phyloP scores from a whole-genome alignment of 1,140 invertebrate species.

The Batillaria attramentaria region DNA sequence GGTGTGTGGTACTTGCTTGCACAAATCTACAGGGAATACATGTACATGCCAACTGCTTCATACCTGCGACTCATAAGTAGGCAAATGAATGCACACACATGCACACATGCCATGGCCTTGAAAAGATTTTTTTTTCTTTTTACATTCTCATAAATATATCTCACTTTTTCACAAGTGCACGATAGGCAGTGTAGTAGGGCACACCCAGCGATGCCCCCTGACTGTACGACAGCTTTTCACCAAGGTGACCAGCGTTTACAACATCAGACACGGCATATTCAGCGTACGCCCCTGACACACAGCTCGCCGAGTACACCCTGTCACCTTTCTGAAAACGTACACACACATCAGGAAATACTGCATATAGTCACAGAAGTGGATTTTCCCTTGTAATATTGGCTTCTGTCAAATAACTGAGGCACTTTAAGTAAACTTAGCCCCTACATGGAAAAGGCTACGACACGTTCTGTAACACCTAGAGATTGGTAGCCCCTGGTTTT shows the following conservation, averaged over 20 bases:
- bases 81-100: too few relatives aligned
- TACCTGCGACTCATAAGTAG: too few relatives aligned
- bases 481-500: too few relatives aligned
- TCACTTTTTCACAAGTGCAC: constrained; percentile 74
- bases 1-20: too few relatives aligned
- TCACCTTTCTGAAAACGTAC: constrained; percentile 73
- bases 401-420: too few relatives aligned
- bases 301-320: constrained; percentile 71
- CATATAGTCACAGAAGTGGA: background rate
- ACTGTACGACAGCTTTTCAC: constrained; percentile 71
- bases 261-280: constrained; percentile 72
- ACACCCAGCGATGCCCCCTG: constrained; percentile 76
- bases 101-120: too few relatives aligned
- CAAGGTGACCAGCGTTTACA: constrained; percentile 60
- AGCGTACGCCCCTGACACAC: constrained; percentile 73
- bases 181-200: constrained; percentile 77
- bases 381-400: background rate
- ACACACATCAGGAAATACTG: background rate
- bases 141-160: constrained; percentile 19
- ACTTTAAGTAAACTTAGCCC: too few relatives aligned
- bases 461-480: too few relatives aligned
- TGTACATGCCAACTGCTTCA: too few relatives aligned
- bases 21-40: too few relatives aligned
- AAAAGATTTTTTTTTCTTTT: background rate
- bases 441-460: too few relatives aligned